Conservation (phyloP, 1,140 invertebrate genomes). For the Drosophila rhopaloa region DNA sequence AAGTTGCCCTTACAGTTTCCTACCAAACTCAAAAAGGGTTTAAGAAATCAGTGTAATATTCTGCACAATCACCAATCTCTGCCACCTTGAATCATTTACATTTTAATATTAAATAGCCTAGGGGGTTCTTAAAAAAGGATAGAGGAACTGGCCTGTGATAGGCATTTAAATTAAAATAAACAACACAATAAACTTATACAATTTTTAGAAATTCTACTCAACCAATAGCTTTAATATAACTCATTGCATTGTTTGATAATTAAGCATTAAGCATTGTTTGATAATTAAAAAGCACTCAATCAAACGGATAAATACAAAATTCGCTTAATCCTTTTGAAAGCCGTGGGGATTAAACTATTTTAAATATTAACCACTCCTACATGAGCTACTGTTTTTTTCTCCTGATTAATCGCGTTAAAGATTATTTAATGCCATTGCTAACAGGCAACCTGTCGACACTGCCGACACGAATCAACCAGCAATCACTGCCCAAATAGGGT, state of each 20-base stretch:
- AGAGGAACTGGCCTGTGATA: no score
- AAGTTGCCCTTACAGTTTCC: no score
- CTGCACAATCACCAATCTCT: no score
- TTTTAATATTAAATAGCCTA: no score
- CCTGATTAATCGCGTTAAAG: background rate
- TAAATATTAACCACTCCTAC: slow-evolving; percentile 5
- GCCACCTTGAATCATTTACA: no score
- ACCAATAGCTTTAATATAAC: no score
- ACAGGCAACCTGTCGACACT: background rate
- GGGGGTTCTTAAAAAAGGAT: no score
- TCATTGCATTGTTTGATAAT: background rate
- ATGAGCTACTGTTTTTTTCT: slow-evolving; percentile 13
- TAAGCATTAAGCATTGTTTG: background rate
- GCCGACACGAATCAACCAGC: slow-evolving; percentile 1
- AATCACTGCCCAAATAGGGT: slow-evolving; percentile 17
- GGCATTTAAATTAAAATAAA: no score
- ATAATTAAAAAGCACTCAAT: slow-evolving; percentile 26
- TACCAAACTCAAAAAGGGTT: background rate
- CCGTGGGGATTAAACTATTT: slow-evolving; percentile 24
- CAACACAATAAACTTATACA: no score
- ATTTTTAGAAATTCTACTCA: no score
- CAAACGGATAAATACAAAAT: slow-evolving; percentile 3
- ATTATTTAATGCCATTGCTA: slow-evolving; percentile 26
- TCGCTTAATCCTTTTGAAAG: slow-evolving; percentile 9
- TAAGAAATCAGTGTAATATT: no score